Evolutionary conservation across 92 coral and sea anemone genomes (phyloP).

Genomic region (Epizoanthus illoricatus): DNA sequence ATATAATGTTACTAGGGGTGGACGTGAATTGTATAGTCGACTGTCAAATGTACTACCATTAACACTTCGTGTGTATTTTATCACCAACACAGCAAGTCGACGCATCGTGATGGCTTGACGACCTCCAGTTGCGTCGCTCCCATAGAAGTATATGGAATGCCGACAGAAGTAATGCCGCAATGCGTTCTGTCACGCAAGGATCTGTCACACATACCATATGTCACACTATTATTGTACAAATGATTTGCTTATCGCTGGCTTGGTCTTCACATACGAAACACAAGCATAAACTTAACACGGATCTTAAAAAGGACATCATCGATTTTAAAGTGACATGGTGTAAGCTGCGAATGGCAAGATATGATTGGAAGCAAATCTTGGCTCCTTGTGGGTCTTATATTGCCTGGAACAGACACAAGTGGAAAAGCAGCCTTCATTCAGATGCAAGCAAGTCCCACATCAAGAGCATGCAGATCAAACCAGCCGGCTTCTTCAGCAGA

Average conservation of each 20-base stretch:
- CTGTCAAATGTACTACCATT: no score
- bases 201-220: neutral
- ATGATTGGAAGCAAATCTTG: conserved; percentile 67
- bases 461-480: conserved; percentile 31
- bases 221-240: conserved; percentile 7
- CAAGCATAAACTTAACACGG: neutral
- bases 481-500: conserved; percentile 35
- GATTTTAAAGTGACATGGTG: conserved; percentile 61
- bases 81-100: no score
- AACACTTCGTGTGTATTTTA: no score
- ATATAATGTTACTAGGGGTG: no score
- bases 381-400: conserved; percentile 45
- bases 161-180: neutral
- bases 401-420: conserved; percentile 11
- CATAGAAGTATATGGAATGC: neutral
- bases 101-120: no score
- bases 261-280: neutral
- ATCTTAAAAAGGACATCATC: conserved; percentile 10
- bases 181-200: neutral
- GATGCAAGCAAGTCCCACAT: conserved; percentile 34
- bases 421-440: neutral
- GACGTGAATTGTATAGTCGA: no score
- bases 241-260: neutral
- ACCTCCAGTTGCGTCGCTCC: no score
- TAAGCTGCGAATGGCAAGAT: conserved; percentile 59